Percentiles rank a stretch among this genome's conserved stretches.
Evolutionary conservation across 2,888 invertebrate genomes (phyloP).

Genomic region (Liopterus haemorrhoidalis): DNA sequence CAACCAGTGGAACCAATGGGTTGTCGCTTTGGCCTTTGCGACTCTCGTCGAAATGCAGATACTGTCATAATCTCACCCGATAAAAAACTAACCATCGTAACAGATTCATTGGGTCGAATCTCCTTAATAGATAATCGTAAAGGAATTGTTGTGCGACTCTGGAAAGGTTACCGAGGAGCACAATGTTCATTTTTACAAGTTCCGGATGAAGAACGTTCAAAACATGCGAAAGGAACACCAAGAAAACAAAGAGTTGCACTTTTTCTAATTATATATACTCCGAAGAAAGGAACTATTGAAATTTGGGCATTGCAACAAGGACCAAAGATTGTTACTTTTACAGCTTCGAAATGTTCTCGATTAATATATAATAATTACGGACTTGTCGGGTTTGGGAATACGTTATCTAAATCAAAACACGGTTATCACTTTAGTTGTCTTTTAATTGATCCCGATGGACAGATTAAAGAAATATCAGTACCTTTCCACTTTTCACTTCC

Average conservation of each 20-base stretch:
- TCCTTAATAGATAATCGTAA: slow-evolving; percentile 75
- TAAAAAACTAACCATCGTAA: slow-evolving; percentile 69
- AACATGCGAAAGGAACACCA: slow-evolving; percentile 34
- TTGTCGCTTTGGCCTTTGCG: slow-evolving; percentile 75
- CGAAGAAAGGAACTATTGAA: slow-evolving; percentile 86
- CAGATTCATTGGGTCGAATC: slow-evolving; percentile 84
- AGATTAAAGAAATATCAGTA: slow-evolving; percentile 73
- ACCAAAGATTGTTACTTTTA: slow-evolving; percentile 83
- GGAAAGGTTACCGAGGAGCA: slow-evolving; percentile 95
- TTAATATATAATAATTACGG: slow-evolving; percentile 76
- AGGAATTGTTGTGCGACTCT: slow-evolving; percentile 76
- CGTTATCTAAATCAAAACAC: slow-evolving; percentile 51
- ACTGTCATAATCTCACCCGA: slow-evolving; percentile 75
- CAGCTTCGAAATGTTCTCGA: slow-evolving; percentile 77
- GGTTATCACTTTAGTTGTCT: slow-evolving; percentile 55
- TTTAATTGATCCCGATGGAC: slow-evolving; percentile 77
- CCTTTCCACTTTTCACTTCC: slow-evolving; percentile 89
- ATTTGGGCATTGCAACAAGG: slow-evolving; percentile 90
- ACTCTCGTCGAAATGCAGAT: slow-evolving; percentile 69
- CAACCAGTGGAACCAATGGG: slow-evolving; percentile 67
- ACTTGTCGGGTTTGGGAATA: slow-evolving; percentile 63
- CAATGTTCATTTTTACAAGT: slow-evolving; percentile 91
- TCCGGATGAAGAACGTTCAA: slow-evolving; percentile 52
- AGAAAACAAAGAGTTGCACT: slow-evolving; percentile 52
- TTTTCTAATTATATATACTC: slow-evolving; percentile 89